Evolutionary conservation across 2,888 invertebrate species (phyloP).

Genomic region (Thecocarcelia acutangulata): DNA sequence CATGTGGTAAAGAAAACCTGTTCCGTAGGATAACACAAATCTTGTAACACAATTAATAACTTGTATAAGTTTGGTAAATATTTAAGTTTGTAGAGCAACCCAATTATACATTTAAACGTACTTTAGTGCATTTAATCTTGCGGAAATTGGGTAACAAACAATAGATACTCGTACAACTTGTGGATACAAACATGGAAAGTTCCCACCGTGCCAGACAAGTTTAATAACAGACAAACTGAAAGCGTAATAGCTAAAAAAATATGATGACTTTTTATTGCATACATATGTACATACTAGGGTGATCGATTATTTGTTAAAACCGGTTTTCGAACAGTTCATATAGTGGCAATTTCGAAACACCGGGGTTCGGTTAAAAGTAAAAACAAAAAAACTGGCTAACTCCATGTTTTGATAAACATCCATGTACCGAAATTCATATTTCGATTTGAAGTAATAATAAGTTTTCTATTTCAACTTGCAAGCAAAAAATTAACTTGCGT

Average conservation of each 20-base stretch:
- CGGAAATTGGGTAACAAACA: slow-evolving; percentile 54
- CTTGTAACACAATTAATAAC: slow-evolving; percentile 19
- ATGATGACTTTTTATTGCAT: slow-evolving; percentile 10
- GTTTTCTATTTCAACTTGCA: too few species aligned
- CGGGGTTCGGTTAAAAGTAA: too few species aligned
- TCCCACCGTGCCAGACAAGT: slow-evolving; percentile 17
- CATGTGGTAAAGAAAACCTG: slow-evolving; percentile 16
- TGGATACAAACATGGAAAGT: slow-evolving; percentile 9
- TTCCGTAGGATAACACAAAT: background rate
- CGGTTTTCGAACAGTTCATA: too few species aligned
- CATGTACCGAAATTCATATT: too few species aligned
- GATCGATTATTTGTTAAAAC: too few species aligned
- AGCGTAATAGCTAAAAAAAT: slow-evolving; percentile 3
- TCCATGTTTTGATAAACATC: too few species aligned
- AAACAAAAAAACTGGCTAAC: too few species aligned
- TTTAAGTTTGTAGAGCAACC: slow-evolving; percentile 29
- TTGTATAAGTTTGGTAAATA: slow-evolving; percentile 7
- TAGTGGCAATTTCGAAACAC: too few species aligned
- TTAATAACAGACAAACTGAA: background rate
- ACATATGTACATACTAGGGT: too few species aligned
- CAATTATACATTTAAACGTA: slow-evolving; percentile 41
- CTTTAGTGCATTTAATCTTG: slow-evolving; percentile 6
- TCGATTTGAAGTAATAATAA: too few species aligned
- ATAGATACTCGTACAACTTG: background rate
- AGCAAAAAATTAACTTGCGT: too few species aligned